Evolutionary conservation across 2,113 vertebrate genomes (phyloP).

Genomic region (Pitta sordida): DNA sequence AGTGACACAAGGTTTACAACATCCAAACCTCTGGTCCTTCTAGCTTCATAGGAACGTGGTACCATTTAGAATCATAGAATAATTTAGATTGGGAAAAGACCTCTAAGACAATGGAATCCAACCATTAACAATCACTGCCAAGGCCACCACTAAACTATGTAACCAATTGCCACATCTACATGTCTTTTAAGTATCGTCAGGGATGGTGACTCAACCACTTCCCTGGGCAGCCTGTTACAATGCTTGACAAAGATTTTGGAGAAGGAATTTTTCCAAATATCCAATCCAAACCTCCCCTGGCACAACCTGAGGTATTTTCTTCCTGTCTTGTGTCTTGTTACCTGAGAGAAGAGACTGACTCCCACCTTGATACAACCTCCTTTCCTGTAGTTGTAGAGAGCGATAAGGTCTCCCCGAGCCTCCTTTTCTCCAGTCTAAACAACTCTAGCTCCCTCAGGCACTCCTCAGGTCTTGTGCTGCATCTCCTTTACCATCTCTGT

Average conservation of each 20-base stretch:
- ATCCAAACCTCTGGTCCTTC: neutral
- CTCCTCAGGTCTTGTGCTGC: neutral
- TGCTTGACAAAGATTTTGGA: fast-evolving
- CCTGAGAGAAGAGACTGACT: neutral
- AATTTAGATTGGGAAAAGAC: neutral
- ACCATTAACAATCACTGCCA: neutral
- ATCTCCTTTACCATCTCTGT: neutral
- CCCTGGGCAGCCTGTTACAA: neutral
- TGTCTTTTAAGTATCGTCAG: too few relatives aligned
- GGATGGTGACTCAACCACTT: neutral
- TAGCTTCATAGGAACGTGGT: neutral
- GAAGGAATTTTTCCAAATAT: neutral
- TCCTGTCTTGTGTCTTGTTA: neutral
- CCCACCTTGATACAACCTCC: neutral
- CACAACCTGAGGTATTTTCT: neutral
- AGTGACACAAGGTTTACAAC: neutral
- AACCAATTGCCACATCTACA: neutral
- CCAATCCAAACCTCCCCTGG: neutral
- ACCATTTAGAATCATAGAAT: neutral
- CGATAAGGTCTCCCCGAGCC: fast-evolving
- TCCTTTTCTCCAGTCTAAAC: neutral
- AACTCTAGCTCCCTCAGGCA: neutral
- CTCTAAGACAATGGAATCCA: neutral
- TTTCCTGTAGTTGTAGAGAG: neutral
- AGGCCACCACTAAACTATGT: neutral